Conservation (phyloP, 2,797 vertebrate genomes). For the Myotis vivesi region DNA sequence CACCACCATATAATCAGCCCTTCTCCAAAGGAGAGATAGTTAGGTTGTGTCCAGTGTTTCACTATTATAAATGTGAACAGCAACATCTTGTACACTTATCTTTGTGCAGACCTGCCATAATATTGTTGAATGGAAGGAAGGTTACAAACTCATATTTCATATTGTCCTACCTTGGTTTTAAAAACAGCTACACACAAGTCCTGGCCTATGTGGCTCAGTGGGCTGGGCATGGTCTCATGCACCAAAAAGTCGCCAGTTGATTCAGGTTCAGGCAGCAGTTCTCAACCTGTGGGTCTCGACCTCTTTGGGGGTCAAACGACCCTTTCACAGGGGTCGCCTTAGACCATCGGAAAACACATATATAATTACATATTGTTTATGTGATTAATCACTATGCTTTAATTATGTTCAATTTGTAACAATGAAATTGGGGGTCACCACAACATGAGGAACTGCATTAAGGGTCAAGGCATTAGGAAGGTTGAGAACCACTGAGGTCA, state of each 20-base stretch:
- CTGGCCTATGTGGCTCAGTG: background rate
- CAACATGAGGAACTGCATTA: too few species aligned
- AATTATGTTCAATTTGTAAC: too few species aligned
- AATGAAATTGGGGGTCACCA: too few species aligned
- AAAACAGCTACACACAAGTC: background rate
- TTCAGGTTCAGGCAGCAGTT: background rate
- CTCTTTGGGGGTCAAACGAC: too few species aligned
- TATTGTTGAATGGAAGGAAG: background rate
- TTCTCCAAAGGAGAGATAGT: background rate
- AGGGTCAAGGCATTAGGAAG: too few species aligned
- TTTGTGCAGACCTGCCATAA: background rate
- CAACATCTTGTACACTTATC: background rate
- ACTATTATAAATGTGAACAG: background rate
- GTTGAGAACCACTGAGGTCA: background rate
- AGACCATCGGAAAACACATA: too few species aligned
- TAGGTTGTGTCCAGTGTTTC: background rate
- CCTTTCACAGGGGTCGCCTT: too few species aligned
- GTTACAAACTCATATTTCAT: background rate
- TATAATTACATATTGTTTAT: too few species aligned
- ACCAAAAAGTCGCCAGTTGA: background rate
- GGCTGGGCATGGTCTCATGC: background rate
- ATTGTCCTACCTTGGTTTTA: background rate
- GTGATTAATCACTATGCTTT: too few species aligned
- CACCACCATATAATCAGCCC: background rate
- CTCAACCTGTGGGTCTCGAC: too few species aligned